phyloP scores from a whole-genome alignment of 2,888 invertebrate species.

The Drosophila histrio region DNA sequence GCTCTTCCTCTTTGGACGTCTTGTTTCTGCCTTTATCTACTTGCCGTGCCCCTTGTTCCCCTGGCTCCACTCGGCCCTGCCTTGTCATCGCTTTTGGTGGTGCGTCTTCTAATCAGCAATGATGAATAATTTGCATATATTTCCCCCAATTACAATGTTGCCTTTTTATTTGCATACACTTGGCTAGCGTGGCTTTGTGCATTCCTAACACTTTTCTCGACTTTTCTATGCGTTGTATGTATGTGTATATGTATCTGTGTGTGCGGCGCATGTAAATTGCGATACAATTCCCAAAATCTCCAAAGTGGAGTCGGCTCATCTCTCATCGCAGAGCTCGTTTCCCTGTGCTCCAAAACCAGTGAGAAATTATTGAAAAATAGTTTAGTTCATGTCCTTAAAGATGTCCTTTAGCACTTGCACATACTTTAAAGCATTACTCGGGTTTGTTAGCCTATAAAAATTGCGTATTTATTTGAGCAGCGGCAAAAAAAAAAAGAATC shows the following conservation, averaged over 20 bases:
- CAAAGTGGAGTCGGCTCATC: slow-evolving; percentile 58
- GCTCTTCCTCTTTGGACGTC: slow-evolving; percentile 7
- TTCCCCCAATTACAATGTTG: slow-evolving; percentile 79
- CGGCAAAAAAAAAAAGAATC: slow-evolving; percentile 25
- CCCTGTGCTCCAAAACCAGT: not conserved
- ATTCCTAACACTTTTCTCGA: slow-evolving; percentile 65
- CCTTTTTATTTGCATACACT: slow-evolving; percentile 75
- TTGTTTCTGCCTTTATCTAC: slow-evolving; percentile 35
- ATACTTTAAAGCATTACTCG: slow-evolving; percentile 40
- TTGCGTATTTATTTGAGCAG: slow-evolving; percentile 71
- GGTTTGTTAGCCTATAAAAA: slow-evolving; percentile 67
- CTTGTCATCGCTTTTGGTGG: slow-evolving; percentile 49
- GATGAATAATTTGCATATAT: slow-evolving; percentile 83
- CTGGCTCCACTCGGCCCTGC: slow-evolving; percentile 1
- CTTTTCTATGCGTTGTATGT: slow-evolving; percentile 15
- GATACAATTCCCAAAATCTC: slow-evolving; percentile 81
- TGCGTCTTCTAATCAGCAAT: slow-evolving; percentile 82
- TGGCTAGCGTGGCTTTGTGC: slow-evolving; percentile 34
- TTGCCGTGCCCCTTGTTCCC: no score
- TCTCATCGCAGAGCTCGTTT: slow-evolving; percentile 32
- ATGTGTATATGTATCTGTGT: slow-evolving; percentile 32
- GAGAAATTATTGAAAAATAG: slow-evolving; percentile 57
- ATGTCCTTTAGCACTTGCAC: slow-evolving; percentile 23
- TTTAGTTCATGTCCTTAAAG: slow-evolving; percentile 55
- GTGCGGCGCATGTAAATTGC: slow-evolving; percentile 70